Evolutionary conservation across 2,113 vertebrate genomes (phyloP), one percentile per base, ranked within the genome.

Genomic region (Craseonycteris thonglongyai): DNA sequence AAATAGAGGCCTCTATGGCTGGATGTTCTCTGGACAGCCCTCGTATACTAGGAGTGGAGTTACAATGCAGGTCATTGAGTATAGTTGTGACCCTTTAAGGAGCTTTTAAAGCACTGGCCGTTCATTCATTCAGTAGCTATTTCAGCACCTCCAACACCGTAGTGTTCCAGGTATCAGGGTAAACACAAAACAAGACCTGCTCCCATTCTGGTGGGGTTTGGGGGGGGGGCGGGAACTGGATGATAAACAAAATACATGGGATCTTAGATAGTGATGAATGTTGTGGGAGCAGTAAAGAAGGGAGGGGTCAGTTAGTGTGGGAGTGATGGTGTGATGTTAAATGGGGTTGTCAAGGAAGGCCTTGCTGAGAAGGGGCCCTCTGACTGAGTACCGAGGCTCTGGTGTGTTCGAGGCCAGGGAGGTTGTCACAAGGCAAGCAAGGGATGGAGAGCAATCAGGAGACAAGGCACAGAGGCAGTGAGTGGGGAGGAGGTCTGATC

Each of bases 291-390:
- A 61, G 61, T n/a, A 4, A 49, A 61, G 68, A 51, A 76, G 24
- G 21, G 3, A 40, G 7, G 28, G n/a, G 35, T 14, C 18, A 7
- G 30, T 54, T 28, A 49, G 59, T 15, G 4, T 45, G 35, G 38
- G 51, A n/a, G n/a, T n/a, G 9, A 14, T 0, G 1, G 3, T 38
- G 49, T 10, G 0, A 19, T 47, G 26, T 18, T 30, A 28, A 33
- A 24, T 61, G 61, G 12, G 35, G 28, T 58, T 19, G 5, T 76
- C 26, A 13, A n/a, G 51, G 92, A 42, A 40, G n/a, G 16, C 63
- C n/a, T 49, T 30, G n/a, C 40, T 6, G 68, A 82, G 54, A 65
- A 33, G 19, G 6, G 7, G 35, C 54, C n/a, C 0, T n/a, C 4
- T 54, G 69, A 22, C 18, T n/a, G 11, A 4, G 38, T 30, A 7